Percentiles rank a stretch among this genome's conserved stretches.
phyloP scores from a whole-genome alignment of 2,113 vertebrate species.

The Micronisus gabar region DNA sequence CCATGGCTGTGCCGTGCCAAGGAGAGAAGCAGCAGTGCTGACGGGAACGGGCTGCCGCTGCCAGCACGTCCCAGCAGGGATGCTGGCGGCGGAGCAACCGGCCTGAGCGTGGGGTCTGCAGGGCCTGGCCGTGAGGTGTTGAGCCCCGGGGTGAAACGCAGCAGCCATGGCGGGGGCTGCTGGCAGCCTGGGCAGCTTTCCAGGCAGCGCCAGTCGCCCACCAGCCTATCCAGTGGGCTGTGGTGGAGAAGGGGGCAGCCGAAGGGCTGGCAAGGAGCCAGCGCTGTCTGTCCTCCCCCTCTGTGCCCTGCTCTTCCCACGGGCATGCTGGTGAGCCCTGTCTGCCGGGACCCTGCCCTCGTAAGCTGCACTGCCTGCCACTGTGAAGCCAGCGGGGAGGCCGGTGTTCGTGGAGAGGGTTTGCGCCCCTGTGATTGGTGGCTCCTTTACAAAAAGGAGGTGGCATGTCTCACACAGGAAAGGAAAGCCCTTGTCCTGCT shows the following conservation, averaged over 20 bases:
- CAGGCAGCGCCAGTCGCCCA: background rate
- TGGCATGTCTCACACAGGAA: background rate
- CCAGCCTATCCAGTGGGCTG: background rate
- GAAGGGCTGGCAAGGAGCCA: background rate
- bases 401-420: accelerated
- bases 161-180: background rate
- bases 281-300: background rate
- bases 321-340: background rate
- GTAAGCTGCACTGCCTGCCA: background rate
- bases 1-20: background rate
- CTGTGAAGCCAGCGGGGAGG: background rate
- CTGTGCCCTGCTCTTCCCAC: background rate
- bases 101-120: background rate
- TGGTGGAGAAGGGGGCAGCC: background rate
- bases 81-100: background rate
- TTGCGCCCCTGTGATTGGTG: accelerated
- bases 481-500: background rate
- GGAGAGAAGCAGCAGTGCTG: background rate
- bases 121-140: background rate
- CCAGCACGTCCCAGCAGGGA: background rate
- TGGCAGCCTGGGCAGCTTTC: background rate
- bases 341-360: background rate
- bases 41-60: background rate
- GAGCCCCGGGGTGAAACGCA: background rate
- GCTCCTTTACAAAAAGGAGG: background rate